These are phyloP conservation scores for Physeter macrocephalus DNA, from an alignment of 2,113 vertebrate species.

Conservation along the genomic window DNA sequence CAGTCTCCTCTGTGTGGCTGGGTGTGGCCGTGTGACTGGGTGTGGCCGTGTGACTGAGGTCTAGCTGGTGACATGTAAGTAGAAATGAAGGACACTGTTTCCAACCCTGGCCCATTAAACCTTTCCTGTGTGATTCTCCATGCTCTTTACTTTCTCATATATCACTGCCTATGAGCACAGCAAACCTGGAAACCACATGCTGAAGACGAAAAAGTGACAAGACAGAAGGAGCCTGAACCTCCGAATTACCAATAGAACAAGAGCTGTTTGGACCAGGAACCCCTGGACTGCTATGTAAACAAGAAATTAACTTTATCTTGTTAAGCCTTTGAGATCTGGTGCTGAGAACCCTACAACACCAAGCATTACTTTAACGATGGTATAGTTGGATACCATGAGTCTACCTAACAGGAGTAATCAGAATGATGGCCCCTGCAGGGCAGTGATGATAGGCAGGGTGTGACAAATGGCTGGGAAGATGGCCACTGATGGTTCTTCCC, in stretches of 20 bases:
- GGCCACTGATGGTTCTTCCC: not conserved
- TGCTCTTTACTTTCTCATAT: not conserved
- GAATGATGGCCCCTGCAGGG: not conserved
- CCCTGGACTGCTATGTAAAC: not conserved
- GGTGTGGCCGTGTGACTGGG: no score
- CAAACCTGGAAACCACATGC: not conserved
- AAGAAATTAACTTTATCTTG: not conserved
- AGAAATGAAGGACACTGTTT: not conserved
- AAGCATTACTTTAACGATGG: not conserved
- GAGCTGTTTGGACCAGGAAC: not conserved
- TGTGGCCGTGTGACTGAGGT: not conserved
- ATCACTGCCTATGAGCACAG: not conserved
- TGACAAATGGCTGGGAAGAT: not conserved
- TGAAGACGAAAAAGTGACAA: not conserved
- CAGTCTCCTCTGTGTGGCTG: not conserved
- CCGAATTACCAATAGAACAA: not conserved
- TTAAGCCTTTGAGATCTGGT: not conserved
- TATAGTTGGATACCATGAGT: not conserved
- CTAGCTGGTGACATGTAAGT: not conserved
- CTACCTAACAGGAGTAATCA: not conserved
- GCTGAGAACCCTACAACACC: not conserved
- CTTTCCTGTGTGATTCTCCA: not conserved
- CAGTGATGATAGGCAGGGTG: rapidly evolving
- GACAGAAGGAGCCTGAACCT: not conserved
- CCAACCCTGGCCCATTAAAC: not conserved